Base-by-base conservation (phyloP, 2,113 vertebrate genomes). In the Embiotoca jacksoni region DNA sequence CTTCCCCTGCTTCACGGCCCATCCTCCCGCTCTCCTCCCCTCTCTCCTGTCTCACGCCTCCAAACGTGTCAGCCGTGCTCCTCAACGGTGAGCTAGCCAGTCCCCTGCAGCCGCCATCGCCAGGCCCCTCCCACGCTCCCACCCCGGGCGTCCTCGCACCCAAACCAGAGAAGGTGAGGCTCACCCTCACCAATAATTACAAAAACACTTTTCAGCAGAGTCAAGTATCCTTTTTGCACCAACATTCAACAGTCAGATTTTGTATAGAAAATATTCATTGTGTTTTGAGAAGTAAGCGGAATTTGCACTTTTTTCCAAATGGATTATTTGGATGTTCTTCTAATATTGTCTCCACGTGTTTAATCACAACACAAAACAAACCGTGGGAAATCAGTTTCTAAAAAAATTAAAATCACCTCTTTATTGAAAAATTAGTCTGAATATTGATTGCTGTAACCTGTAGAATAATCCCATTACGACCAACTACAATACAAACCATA, bases 131-230 rank as follows among this genome's bases (percentile, higher is more conserved):
- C 1, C 79, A 86, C 32, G 41, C 49, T 7, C 44, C 81, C 47
- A 23, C 59, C 11, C 92, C 95, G 47, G 71, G 90, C 7, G 65
- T 61, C 37, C 63, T 87, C 3, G 83, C 88, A 41, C 82, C 89
- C 89, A 99, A 97, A 88, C 94, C 87, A 0, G 98, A 99, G 78
- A 98, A 98, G 97, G 98, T 99, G 63, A 80, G 89, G 16, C n/a
- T 62, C 73, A 37, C 44, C 33, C 4, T 30, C 7, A 10, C 1
- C 0, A 39, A 73, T 16, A 35, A 59, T 13, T 46, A 14, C 23
- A 23, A 23, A 23, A 23, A 23, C 14, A 54, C 39, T 33, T n/a
- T 44, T 73, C 9, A 13, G 7, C 39, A 13, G 2, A n/a, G 11
- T 35, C 14, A 41, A 16, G n/a, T 16, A 15, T 44, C 9, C 41